Percentiles rank a stretch among this genome's conserved stretches.
These are phyloP conservation scores for Tylochromis polylepis DNA, from an alignment of 2,113 vertebrate species.

Conservation along the genomic window DNA sequence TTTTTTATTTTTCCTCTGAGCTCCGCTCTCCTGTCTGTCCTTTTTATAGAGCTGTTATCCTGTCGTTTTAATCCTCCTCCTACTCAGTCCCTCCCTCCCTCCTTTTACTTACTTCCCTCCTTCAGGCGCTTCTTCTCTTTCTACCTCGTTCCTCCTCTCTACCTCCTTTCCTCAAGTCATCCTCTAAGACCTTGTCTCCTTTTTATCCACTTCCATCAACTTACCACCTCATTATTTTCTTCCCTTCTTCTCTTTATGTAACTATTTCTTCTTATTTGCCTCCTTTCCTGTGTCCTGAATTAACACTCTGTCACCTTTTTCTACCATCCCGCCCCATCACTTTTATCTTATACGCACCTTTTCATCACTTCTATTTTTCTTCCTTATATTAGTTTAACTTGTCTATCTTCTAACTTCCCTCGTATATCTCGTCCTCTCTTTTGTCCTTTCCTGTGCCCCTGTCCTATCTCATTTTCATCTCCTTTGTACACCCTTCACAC, in stretches of 20 bases:
- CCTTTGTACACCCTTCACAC: rapidly evolving
- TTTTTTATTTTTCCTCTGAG: not conserved
- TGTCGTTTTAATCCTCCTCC: constrained; percentile 37
- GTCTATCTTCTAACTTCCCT: not conserved
- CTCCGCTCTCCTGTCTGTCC: not conserved
- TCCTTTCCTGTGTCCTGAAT: not conserved
- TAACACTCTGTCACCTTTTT: not conserved
- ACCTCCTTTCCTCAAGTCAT: not conserved
- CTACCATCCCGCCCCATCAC: not conserved
- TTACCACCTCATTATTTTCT: not conserved
- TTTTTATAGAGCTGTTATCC: constrained; percentile 54
- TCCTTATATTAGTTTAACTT: not conserved
- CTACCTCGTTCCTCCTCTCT: not conserved
- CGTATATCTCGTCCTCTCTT: not conserved
- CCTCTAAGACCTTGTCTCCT: not conserved
- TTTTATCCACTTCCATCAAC: not conserved
- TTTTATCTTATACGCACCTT: not conserved
- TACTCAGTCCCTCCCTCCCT: not conserved
- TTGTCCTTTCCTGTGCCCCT: not conserved
- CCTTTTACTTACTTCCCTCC: not conserved
- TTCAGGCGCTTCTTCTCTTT: not conserved
- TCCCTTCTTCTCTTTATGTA: not conserved
- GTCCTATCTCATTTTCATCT: not conserved
- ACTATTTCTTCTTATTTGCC: not conserved
- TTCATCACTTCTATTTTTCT: not conserved